Evolutionary conservation across 2,888 invertebrate species (phyloP), one percentile per base, ranked within the genome.

Genomic region (Amblyjoppa fuscipennis): DNA sequence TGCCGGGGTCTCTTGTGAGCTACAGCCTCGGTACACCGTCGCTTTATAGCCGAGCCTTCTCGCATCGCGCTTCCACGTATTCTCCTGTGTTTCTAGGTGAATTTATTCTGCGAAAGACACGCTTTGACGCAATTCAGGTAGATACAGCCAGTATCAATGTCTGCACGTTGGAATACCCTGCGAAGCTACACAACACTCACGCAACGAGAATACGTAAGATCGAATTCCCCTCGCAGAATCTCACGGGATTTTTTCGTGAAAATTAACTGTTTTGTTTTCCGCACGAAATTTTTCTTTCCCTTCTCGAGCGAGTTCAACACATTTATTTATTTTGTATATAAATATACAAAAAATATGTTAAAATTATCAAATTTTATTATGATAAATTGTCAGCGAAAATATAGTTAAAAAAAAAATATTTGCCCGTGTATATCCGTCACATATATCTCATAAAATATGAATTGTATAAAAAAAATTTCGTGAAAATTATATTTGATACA

Each of bases 1-100:
- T 83, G 80, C 83, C 85, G 83, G 76, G 74, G 77, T 83, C 80
- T 82, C 85, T 69, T 49, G 25, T 69, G 49, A 49, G 31, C 31
- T 13, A 16, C 11, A 20, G 71, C 70, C 82, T 25, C 51, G 61
- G 53, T 61, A 71, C 79, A 59, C 73, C 80, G 81, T 73, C 51
- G 73, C 69, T 73, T 69, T 81, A 68, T 81, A 71, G 49, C 28
- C 76, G 78, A 78, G 71, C 53, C 64, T 64, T 64, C 31, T 84
- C 78, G 84, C 75, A 86, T 86, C 84, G 77, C 86, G 45, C 81
- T 84, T 82, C 84, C 71, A 83, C 69, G 80, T 83, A 86, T 80
- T 83, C 76, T 13, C 68, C 73, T 74, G 69, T 74, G 66, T 76
- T 45, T 75, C 66, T 76, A 83, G 77, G 73, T 68, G 56, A 64